Percentiles rank a stretch among this genome's conserved stretches.
phyloP scores from a whole-genome alignment of 2,113 vertebrate species.

The Oryzias curvinotus region DNA sequence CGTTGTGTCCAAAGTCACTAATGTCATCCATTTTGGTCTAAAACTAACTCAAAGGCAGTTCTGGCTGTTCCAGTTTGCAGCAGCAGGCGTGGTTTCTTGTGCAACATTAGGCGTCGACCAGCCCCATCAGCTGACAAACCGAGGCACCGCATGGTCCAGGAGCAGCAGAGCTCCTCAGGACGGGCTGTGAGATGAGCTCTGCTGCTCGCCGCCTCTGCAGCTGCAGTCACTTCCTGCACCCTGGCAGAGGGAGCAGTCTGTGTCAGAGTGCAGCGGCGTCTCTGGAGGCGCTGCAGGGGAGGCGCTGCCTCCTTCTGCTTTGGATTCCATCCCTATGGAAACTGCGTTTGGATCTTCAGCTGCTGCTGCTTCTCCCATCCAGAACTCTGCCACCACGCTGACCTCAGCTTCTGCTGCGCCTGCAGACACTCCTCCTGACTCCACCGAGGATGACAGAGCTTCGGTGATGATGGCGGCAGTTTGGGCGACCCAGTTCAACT shows the following conservation, averaged over 20 bases:
- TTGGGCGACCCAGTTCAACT: slow-evolving; percentile 89
- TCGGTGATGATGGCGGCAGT: slow-evolving; percentile 87
- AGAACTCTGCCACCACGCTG: slow-evolving; percentile 57
- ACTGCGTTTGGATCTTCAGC: slow-evolving; percentile 40
- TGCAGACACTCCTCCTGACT: neutral
- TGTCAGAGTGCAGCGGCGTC: too few relatives aligned
- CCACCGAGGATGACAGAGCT: slow-evolving; percentile 70
- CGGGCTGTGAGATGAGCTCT: slow-evolving; percentile 1
- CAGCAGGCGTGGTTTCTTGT: neutral
- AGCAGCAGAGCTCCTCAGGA: slow-evolving; percentile 61
- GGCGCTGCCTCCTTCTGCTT: slow-evolving; percentile 12
- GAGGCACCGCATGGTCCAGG: slow-evolving; percentile 8
- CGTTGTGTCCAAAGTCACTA: too few relatives aligned
- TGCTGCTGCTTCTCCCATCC: slow-evolving; percentile 24
- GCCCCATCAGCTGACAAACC: slow-evolving; percentile 35
- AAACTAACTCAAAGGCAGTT: too few relatives aligned
- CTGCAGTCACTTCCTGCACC: slow-evolving; percentile 50
- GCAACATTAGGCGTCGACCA: slow-evolving; percentile 1
- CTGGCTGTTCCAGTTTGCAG: too few relatives aligned
- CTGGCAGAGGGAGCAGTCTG: slow-evolving; percentile 53
- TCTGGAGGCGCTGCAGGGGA: neutral
- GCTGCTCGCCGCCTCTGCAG: slow-evolving; percentile 19
- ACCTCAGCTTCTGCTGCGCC: slow-evolving; percentile 26
- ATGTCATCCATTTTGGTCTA: too few relatives aligned
- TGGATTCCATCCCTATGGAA: slow-evolving; percentile 59